Evolutionary conservation across 2,797 vertebrate genomes (phyloP), one percentile per base, ranked within the genome.

Genomic region (Taeniopygia guttata): DNA sequence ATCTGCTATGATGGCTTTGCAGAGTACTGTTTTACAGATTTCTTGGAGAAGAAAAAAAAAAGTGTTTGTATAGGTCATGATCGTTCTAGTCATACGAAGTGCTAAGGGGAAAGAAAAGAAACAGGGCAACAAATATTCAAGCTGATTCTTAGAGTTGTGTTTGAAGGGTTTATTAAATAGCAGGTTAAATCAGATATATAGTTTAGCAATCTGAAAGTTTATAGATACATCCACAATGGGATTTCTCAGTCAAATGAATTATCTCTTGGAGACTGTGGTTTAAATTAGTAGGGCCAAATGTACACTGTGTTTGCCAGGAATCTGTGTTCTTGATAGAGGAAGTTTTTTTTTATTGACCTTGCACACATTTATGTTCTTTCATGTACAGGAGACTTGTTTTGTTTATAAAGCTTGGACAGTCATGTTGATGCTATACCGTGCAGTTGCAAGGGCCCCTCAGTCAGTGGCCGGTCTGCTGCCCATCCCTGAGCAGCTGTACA

Each of bases 391-490:
- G 29, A 11, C 6, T 68, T 51, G 10, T 23, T 87, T 58, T 54
- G 15, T 74, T 74, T 68, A 2, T 66, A 40, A 34, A 67, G 51
- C 27, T 48, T 73, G 13, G 34, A 5, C 25, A 14, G 38, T 59
- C 9, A 2, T 20, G 5, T 55, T 69, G 12, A 29, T 67, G 46
- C 45, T 43, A 0, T 29, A 21, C 16, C 4, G 0, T 52, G 45
- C 30, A 19, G 12, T 67, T 81, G n/a, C 40, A 84, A 64, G 69
- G 48, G 42, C 18, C 25, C 4, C 34, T 80, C 34, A 32, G 19
- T 9, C 36, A 36, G n/a, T 66, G 52, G 25, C 36, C 54, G 55
- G 12, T 38, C 32, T 77, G 10, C 34, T 84, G 29, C 58, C 20
- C 15, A 11, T 70, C 34, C 42, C 10, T 52, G 52, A 48, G 25